Conservation (phyloP, 2,797 vertebrate species). For the Notolabrus celidotus region DNA sequence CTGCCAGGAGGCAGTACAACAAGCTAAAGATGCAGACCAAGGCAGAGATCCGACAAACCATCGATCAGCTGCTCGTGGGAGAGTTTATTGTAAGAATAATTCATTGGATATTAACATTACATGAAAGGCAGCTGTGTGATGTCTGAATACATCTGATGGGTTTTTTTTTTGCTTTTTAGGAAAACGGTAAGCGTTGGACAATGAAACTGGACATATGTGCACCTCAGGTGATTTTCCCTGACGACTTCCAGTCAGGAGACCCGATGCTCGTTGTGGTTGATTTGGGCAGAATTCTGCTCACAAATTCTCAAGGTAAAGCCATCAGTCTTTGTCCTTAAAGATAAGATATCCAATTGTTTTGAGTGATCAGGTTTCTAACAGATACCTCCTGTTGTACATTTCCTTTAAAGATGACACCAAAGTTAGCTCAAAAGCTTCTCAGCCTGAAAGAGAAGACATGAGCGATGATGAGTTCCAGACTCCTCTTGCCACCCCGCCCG, state of each 20-base stretch:
- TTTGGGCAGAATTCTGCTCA: conserved; percentile 95
- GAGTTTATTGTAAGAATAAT: conserved; percentile 95
- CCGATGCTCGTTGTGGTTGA: conserved; percentile 96
- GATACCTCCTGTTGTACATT: conserved; percentile 14
- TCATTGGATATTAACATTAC: neutral
- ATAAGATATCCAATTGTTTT: neutral
- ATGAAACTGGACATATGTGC: conserved; percentile 97
- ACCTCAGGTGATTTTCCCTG: conserved; percentile 97
- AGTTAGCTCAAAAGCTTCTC: conserved; percentile 72
- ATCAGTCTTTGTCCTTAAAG: neutral
- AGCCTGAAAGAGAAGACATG: conserved; percentile 88
- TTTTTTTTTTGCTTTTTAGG: conserved; percentile 79
- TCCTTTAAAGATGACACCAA: conserved; percentile 82
- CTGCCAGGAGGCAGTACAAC: conserved; percentile 97
- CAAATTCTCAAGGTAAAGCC: conserved; percentile 93
- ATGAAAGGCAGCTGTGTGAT: neutral
- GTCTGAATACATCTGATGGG: neutral
- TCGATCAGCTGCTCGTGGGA: conserved; percentile 95
- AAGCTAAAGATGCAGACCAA: conserved; percentile 99
- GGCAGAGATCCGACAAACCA: conserved; percentile 96
- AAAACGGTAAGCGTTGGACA: conserved; percentile 96
- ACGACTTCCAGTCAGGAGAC: conserved; percentile 94
- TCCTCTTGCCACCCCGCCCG: conserved; percentile 93
- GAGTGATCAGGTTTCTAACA: neutral
- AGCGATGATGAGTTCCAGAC: conserved; percentile 98